Evolutionary conservation across 2,113 vertebrate species (phyloP), one percentile per base, ranked within the genome.

Genomic region (Equus quagga): DNA sequence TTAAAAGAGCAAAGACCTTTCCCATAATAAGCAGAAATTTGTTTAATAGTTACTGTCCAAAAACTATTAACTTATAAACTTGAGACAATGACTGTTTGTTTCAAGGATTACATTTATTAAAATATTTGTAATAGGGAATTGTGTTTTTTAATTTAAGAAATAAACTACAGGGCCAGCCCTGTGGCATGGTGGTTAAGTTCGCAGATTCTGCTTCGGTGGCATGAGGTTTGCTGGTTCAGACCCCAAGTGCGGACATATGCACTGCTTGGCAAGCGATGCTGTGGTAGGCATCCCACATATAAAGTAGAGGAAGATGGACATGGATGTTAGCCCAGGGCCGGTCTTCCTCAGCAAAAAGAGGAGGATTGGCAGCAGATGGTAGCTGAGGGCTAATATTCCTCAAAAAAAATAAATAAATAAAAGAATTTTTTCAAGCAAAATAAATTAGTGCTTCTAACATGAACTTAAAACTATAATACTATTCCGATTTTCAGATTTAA

Each of bases 1-100:
- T 76, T 76, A 54, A 95, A 58, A 92, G 44, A 88, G 41, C 76
- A 89, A 95, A 94, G 46, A 92, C n/a, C 10, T 85, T 95, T 86
- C 36, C 36, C 85, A 28, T 85, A 41, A 82, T 23, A 24, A 33
- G 26, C 5, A 92, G 26, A 73, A 60, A 18, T 82, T 94, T 89
- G 41, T 92, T 87, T 79, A 79, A 56, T 84, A 86, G 51, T 76
- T 81, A 58, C 60, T 92, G 46, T 97, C 51, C 73, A 69, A 86
- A 92, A 62, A 81, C 15, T 67, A 24, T 94, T 96, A 56, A 86
- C 21, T 91, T 76, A 3, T 49, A 70, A 65, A 54, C 36, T 69
- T 69, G 12, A 84, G 72, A 96, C 65, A 81, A 54, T 75, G 62
- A 49, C 19, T 58, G 33, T 76, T 91, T 96, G 89, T 92, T 95